phyloP scores from a whole-genome alignment of 2,888 invertebrate genomes.

The Epinotia ramella region DNA sequence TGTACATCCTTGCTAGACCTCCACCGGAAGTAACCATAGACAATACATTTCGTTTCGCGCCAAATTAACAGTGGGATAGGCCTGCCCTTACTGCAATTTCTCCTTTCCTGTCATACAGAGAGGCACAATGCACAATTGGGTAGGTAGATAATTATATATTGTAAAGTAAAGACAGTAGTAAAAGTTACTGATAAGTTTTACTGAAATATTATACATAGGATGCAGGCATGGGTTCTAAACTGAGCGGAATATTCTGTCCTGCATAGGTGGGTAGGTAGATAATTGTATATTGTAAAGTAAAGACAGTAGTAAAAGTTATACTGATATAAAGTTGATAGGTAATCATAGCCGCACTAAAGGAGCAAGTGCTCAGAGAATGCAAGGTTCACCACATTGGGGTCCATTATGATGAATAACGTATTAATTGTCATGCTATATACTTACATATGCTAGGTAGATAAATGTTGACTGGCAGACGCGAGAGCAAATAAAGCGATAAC shows the following conservation, averaged over 20 bases:
- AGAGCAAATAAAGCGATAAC: neutral
- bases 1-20: too few species aligned
- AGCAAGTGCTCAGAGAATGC: conserved; percentile 1
- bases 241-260: neutral
- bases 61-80: too few species aligned
- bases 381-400: conserved; percentile 14
- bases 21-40: too few species aligned
- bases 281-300: neutral
- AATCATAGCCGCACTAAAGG: neutral
- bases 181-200: too few species aligned
- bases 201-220: too few species aligned
- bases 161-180: too few species aligned
- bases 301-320: neutral
- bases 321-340: neutral
- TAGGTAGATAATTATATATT: too few species aligned
- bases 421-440: conserved; percentile 14
- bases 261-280: neutral
- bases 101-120: neutral
- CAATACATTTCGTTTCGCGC: too few species aligned
- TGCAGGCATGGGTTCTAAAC: too few species aligned
- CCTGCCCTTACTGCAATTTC: neutral
- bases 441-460: conserved; percentile 16
- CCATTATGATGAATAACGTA: conserved; percentile 26
- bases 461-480: neutral
- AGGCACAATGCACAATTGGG: neutral